Conservation (phyloP, 2,888 invertebrate genomes). For the Epinotia bilunana region DNA sequence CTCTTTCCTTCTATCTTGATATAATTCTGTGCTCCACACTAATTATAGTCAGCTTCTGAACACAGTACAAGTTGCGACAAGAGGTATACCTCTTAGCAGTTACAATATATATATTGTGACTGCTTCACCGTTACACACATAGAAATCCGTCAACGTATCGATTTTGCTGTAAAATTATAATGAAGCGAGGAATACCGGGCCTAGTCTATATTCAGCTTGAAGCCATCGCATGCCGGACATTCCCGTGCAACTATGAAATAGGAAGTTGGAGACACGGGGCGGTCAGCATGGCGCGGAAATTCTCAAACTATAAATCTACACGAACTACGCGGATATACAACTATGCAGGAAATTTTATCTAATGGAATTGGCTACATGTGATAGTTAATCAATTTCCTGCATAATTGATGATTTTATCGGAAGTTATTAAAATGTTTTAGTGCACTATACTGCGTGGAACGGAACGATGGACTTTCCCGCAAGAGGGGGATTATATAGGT, state of each 20-base stretch:
- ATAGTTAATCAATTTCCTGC: constrained; percentile 41
- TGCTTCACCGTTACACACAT: background rate
- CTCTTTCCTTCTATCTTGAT: too few species aligned
- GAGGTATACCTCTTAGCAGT: too few species aligned
- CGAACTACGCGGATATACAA: constrained; percentile 40
- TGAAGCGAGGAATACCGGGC: constrained; percentile 65
- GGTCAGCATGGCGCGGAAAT: constrained; percentile 58
- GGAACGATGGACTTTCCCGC: too few species aligned
- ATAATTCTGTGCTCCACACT: too few species aligned
- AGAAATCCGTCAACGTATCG: constrained; percentile 27
- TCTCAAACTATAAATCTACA: constrained; percentile 58
- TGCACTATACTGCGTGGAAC: too few species aligned
- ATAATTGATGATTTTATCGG: constrained; percentile 39
- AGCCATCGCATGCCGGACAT: constrained; percentile 66
- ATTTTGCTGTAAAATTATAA: constrained; percentile 65
- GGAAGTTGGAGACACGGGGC: constrained; percentile 63
- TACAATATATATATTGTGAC: too few species aligned
- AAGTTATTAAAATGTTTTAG: background rate
- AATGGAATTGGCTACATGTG: constrained; percentile 33
- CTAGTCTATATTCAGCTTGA: constrained; percentile 67
- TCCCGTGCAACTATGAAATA: constrained; percentile 70
- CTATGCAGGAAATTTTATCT: constrained; percentile 33
- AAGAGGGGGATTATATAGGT: too few species aligned
- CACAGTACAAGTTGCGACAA: background rate
- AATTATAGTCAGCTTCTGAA: too few species aligned